Evolutionary conservation across 2,113 vertebrate species (phyloP), one percentile per base, ranked within the genome.

Genomic region (Pygoscelis antarcticus): DNA sequence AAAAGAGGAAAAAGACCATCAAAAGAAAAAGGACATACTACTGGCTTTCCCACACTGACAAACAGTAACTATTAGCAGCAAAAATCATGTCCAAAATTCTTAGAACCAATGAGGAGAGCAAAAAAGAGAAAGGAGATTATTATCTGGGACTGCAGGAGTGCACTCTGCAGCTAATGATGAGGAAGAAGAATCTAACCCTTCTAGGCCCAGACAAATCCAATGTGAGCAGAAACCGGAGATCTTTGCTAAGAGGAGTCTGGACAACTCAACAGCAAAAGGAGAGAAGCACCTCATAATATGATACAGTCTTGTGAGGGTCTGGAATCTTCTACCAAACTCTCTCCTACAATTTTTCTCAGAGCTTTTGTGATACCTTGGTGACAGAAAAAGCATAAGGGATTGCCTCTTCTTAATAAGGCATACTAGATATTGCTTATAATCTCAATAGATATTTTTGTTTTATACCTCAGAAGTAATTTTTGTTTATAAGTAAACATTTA

Each of bases 231-330:
- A 87, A 58, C 5, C 40, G 17, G 12, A 88, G 16, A 85, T 9
- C 9, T 90, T 85, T 79, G 30, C 29, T 85, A 29, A 71, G 19
- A n/a, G 6, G 7, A 74, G 11, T 57, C 11, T 51, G 32, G 19
- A 69, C 11, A 40, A 47, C 25, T 60, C 47, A 83, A 38, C 4
- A 44, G 9, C 16, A 64, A 47, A 90, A 55, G 27, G 4, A 83
- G 36, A 65, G 20, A 80, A 77, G 40, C 1, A 38, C 0, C 1
- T 64, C 8, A 42, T 57, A 83, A n/a, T 20, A 22, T 0, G 2
- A 47, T 20, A 34, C 9, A 36, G 11, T 26, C 23, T 83, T 80
- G 8, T 69, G 49, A 72, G 18, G 9, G 9, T 6, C 54, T 72
- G 52, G n/a, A 81, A 57, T 13, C 7, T 85, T n/a, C 52, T 70